Percentiles rank a stretch among this genome's conserved stretches.
Conservation (phyloP, 1,140 invertebrate species). For the Babylonia areolata region DNA sequence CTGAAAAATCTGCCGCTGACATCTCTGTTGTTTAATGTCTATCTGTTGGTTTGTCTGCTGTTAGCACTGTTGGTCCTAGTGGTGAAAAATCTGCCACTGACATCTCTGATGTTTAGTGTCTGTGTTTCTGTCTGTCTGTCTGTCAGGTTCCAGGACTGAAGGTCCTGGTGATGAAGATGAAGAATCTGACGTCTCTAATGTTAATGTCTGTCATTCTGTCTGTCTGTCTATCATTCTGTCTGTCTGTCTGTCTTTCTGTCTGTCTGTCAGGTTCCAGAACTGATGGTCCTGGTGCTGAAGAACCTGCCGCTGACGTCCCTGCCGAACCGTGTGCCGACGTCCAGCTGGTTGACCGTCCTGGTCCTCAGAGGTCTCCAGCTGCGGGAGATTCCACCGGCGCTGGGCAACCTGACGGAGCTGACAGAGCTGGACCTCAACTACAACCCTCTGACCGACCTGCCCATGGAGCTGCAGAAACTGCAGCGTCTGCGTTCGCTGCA, state of each 20-base stretch:
- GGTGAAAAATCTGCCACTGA: conserved; percentile 17
- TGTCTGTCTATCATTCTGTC: too few relatives aligned
- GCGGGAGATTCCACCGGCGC: conserved; percentile 47
- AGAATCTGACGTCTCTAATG: too few relatives aligned
- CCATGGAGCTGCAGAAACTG: conserved; percentile 54
- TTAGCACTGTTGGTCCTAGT: conserved; percentile 18
- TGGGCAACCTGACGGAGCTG: conserved; percentile 53
- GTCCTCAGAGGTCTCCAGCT: conserved; percentile 52
- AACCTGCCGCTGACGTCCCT: conserved; percentile 47
- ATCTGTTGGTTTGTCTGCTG: neutral
- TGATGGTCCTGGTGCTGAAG: conserved; percentile 18
- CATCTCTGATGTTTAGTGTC: too few relatives aligned
- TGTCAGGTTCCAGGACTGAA: conserved; percentile 19
- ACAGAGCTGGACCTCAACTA: conserved; percentile 56
- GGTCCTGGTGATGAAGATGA: conserved; percentile 10
- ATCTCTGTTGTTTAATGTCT: too few relatives aligned
- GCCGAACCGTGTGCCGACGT: conserved; percentile 44
- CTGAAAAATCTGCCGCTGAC: conserved; percentile 21
- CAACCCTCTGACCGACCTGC: conserved; percentile 58
- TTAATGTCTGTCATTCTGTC: neutral
- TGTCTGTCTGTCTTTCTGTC: too few relatives aligned
- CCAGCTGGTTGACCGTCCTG: conserved; percentile 51
- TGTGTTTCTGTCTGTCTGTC: too few relatives aligned
- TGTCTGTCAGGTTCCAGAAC: conserved; percentile 4
- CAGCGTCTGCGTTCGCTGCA: conserved; percentile 56